phyloP scores from a whole-genome alignment of 2,113 vertebrate genomes.

The Equus quagga region DNA sequence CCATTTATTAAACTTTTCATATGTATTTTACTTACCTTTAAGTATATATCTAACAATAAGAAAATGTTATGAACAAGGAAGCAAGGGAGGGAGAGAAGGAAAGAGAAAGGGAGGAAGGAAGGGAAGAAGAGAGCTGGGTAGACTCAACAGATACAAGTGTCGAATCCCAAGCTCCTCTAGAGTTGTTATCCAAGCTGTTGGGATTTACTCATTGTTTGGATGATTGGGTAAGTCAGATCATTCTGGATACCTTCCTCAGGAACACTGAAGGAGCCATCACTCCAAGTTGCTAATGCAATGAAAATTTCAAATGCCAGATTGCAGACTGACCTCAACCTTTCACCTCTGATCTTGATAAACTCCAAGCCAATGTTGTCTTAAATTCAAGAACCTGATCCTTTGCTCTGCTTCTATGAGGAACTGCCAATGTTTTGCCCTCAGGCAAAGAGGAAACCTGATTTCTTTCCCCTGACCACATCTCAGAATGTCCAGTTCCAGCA shows the following conservation, averaged over 20 bases:
- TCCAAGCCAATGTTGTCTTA: not conserved
- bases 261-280: not conserved
- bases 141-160: not conserved
- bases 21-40: not conserved
- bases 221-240: not conserved
- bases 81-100: not conserved
- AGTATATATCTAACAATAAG: not conserved
- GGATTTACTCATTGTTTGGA: not conserved
- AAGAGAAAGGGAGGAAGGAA: not conserved
- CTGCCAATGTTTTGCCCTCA: conserved; percentile 81
- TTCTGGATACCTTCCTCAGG: not conserved
- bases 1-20: not conserved
- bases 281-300: not conserved
- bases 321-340: not conserved
- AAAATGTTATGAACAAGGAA: not conserved
- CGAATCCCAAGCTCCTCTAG: not conserved
- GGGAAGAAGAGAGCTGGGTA: not conserved
- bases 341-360: conserved; percentile 49
- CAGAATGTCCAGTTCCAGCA: conserved; percentile 74
- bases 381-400: not conserved
- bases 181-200: not conserved
- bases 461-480: conserved; percentile 80
- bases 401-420: conserved; percentile 56
- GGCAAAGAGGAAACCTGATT: conserved; percentile 82
- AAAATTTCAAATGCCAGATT: not conserved